Evolutionary conservation across 2,797 vertebrate species (phyloP).

Genomic region (Loriculus beryllinus): DNA sequence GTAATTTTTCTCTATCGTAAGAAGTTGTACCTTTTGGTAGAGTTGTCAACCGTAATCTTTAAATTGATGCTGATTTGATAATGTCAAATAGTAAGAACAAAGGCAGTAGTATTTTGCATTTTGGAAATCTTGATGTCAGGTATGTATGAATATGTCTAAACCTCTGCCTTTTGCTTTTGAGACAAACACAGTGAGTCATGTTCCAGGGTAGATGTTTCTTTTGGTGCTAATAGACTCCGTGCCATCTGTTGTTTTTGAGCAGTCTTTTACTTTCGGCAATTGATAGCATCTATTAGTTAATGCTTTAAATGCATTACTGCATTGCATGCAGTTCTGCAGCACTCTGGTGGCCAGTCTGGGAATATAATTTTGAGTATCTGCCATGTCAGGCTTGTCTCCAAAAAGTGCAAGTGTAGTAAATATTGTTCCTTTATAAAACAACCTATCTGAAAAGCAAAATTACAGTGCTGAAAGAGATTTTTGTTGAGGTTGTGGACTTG

Average conservation of each 20-base stretch:
- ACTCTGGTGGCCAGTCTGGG: conserved; percentile 51
- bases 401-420: not conserved
- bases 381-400: not conserved
- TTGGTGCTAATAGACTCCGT: not conserved
- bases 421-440: not conserved
- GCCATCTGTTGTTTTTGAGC: not conserved
- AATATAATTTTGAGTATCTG: not conserved
- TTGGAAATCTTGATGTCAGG: not conserved
- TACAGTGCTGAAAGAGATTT: not conserved
- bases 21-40: not conserved
- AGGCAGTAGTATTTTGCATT: not conserved
- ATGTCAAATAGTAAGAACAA: not conserved
- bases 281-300: not conserved
- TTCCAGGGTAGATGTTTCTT: not conserved
- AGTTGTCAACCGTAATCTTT: not conserved
- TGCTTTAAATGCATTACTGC: not conserved
- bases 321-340: not conserved
- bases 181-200: not conserved
- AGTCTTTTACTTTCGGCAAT: not conserved
- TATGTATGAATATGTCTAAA: not conserved
- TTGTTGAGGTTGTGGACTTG: not conserved
- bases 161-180: not conserved
- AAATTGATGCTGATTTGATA: not conserved
- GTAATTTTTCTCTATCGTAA: not conserved
- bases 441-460: not conserved